These are phyloP conservation scores for Scaptomyza caliginosa DNA, from an alignment of 2,888 invertebrate species.

Conservation along the genomic window DNA sequence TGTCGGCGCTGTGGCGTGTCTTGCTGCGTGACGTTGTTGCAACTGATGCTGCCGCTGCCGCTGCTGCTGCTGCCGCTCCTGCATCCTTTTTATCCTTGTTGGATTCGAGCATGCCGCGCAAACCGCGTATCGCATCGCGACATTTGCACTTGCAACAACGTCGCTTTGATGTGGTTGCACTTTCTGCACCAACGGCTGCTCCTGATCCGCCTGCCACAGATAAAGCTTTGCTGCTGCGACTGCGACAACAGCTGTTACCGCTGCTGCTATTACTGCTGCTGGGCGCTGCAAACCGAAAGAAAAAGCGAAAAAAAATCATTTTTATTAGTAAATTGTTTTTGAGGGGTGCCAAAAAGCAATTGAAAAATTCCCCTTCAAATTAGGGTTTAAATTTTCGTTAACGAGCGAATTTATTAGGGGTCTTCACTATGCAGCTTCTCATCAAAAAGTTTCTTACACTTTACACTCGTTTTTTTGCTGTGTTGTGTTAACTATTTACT, in stretches of 20 bases:
- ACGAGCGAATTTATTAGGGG: neutral
- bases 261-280: conserved; percentile 46
- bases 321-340: neutral
- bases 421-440: neutral
- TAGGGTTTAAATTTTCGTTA: neutral
- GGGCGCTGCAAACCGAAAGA: conserved; percentile 4
- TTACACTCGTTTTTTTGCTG: neutral
- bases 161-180: conserved; percentile 57
- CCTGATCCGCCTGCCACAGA: conserved; percentile 31
- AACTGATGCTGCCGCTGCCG: neutral
- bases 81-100: conserved; percentile 48
- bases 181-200: conserved; percentile 5
- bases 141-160: conserved; percentile 82
- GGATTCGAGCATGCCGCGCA: conserved; percentile 69
- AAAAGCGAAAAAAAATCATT: neutral
- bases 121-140: conserved; percentile 73
- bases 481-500: neutral
- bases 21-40: conserved; percentile 34
- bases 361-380: neutral
- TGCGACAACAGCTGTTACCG: conserved; percentile 77
- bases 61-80: conserved; percentile 7
- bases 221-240: conserved; percentile 73
- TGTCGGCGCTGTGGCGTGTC: conserved; percentile 46
- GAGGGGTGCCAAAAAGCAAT: neutral
- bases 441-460: neutral